Base-by-base conservation (phyloP, 92 coral and sea anemone species). In the Scolanthus callimorphus region DNA sequence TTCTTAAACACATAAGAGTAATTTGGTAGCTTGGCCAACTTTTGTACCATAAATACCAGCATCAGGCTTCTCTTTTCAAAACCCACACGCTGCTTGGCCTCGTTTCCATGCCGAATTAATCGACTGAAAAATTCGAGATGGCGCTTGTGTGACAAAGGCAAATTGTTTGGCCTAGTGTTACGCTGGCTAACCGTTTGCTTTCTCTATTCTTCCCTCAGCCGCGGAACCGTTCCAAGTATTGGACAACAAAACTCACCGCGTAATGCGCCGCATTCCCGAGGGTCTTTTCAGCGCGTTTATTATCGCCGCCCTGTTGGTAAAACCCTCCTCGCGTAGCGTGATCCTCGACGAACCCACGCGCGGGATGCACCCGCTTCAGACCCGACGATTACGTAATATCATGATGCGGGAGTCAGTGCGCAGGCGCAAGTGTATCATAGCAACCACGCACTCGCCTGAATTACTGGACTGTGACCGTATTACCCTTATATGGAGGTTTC, bases 301-400 rank as follows among this genome's bases (percentile, higher is more conserved):
- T 57, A 74, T 86, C 20, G 95, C 97, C 17, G 92, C 89, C 22
- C 50, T 85, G 45, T 59, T 86, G 23, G 90, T 90, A 9, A 73
- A 77, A 30, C 95, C 85, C 3, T 51, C 27, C 28, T 58, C 83
- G 22, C 77, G 80, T 27, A 90, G 85, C 11, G 59, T 90, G 41
- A 73, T 90, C 49, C 77, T 90, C 2, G 97, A 90, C 44, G 97
- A 90, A 47, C 95, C 89, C 17, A 71, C 95, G 26, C 73, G 90
- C 45, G 97, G 97, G 39, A 90, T 90, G 97, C 97, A 90, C 70
- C 97, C 97, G 46, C 74, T 90, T 13, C 95, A 90, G 61, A 82
- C 64, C 65, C 84, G 97, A 38, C 76, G 97, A 39, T 70, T 90
- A 53, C 71, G 85, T 27, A 70, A 80, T 15, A 90, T 90, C 69